Conservation (phyloP, 2,797 vertebrate genomes). For the Pseudomugil tenellus region DNA sequence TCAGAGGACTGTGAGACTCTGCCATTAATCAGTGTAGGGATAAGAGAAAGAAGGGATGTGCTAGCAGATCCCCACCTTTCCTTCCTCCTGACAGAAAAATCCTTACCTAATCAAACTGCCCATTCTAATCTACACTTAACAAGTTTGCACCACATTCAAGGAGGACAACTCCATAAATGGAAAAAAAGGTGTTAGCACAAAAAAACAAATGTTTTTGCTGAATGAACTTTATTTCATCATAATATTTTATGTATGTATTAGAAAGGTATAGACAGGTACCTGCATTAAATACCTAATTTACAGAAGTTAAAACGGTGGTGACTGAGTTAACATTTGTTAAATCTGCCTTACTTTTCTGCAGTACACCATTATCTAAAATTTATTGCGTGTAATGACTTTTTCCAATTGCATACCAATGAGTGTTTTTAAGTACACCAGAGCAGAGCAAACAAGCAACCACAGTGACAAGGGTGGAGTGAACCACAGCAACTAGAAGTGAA, state of each 20-base stretch:
- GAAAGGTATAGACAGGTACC: no score
- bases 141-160: constrained; percentile 42
- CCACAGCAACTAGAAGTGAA: no score
- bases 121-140: constrained; percentile 63
- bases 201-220: neutral
- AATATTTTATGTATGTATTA: neutral
- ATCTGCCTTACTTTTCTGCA: neutral
- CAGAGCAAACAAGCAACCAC: no score
- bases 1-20: constrained; percentile 70
- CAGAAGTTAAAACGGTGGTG: no score
- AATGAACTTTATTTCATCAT: neutral
- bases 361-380: neutral
- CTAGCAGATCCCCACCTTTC: constrained; percentile 66
- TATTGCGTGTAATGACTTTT: neutral
- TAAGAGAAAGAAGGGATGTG: constrained; percentile 72
- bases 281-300: neutral
- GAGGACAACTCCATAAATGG: constrained; percentile 35
- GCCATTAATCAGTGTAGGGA: constrained; percentile 80
- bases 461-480: no score
- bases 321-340: neutral
- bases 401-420: no score
- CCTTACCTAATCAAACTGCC: constrained; percentile 80
- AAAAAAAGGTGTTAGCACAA: neutral
- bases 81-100: constrained; percentile 79
- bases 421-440: no score